Evolutionary conservation across 2,888 invertebrate species (phyloP), one percentile per base, ranked within the genome.

Genomic region (Pyralis farinalis): DNA sequence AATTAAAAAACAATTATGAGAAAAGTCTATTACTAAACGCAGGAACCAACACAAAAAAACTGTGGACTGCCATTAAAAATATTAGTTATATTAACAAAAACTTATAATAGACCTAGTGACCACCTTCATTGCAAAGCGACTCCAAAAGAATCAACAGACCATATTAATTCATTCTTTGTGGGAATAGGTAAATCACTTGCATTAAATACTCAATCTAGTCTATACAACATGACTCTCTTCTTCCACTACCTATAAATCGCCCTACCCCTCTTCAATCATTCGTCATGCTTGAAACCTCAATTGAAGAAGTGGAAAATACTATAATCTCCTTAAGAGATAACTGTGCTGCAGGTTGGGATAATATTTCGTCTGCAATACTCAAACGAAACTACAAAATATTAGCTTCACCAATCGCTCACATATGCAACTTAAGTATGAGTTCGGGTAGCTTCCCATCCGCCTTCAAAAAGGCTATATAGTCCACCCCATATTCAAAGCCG

Each of bases 311-410:
- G n/a, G n/a, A n/a, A n/a, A n/a, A n/a, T 8, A 25, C 37, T 30
- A 29, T 30, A 9, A 9, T 12, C 8, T 16, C 22, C 0, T 8
- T 42, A 11, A 34, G 30, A 34, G 16, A 37, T 12, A 38, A 12
- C 7, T 5, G 7, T 25, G 20, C 42, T n/a, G 25, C 30, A 1
- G 34, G 42, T 7, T 34, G 25, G 22, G 42, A 42, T 29, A 25
- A 25, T 3, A 42, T 34, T 12, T 42, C 42, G 5, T 11, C 42
- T 6, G 8, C 30, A 1, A 34, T 37, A 16, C 6, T 38, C 0
- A 39, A 38, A 28, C 12, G 8, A 11, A 9, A 1, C 16, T 7
- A 1, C 1, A 1, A 12, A 8, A 6, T 21, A 1, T 10, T 34
- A 7, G 11, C 12, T 5, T 1, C 1, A 3, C 34, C 34, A 1